Conservation (phyloP, 2,113 vertebrate genomes). For the Columba livia region DNA sequence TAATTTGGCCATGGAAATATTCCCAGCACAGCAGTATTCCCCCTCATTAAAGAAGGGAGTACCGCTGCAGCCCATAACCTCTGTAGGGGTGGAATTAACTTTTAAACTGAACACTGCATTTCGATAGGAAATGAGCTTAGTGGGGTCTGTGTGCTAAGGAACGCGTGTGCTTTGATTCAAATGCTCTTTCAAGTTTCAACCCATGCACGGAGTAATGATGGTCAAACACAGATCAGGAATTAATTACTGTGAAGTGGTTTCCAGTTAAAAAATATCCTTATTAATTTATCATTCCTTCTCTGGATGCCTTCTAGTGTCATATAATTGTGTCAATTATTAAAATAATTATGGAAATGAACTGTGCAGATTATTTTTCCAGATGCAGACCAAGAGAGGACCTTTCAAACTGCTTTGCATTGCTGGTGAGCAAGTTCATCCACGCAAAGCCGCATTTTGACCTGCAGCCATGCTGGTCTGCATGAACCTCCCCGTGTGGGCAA, state of each 20-base stretch:
- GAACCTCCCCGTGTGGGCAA: neutral
- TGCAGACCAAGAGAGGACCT: neutral
- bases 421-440: neutral
- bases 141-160: neutral
- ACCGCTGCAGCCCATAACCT: neutral
- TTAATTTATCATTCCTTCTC: neutral
- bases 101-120: slow-evolving; percentile 1
- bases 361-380: neutral
- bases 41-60: slow-evolving; percentile 26
- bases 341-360: neutral
- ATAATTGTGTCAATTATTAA: neutral
- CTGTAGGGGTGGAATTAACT: slow-evolving; percentile 43
- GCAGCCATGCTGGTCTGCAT: neutral
- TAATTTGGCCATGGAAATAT: slow-evolving; percentile 30
- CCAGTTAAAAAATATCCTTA: neutral
- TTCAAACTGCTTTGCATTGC: neutral
- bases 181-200: neutral
- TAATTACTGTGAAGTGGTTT: neutral
- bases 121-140: slow-evolving; percentile 57
- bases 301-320: neutral
- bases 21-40: slow-evolving; percentile 38
- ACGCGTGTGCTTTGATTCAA: neutral
- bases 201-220: neutral
- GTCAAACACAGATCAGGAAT: neutral
- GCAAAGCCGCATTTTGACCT: neutral